Percentiles rank a stretch among this genome's conserved stretches.
Evolutionary conservation across 1,140 invertebrate species (phyloP).

Genomic region (Polypedilum vanderplanki): DNA sequence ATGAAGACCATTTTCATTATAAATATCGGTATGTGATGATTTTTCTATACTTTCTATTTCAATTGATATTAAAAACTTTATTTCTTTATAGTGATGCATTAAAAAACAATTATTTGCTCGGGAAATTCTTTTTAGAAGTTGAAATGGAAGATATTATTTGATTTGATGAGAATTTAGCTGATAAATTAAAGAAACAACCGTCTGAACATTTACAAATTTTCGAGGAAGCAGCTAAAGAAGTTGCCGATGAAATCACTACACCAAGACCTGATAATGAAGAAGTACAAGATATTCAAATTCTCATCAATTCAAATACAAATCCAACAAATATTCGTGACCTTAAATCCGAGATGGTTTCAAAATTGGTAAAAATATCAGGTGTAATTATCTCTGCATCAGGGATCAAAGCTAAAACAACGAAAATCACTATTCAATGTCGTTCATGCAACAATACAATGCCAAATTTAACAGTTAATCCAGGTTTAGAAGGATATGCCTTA

Average conservation of each 20-base stretch:
- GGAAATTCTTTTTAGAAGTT: slow-evolving; percentile 86
- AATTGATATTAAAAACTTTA: neutral
- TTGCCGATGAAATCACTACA: slow-evolving; percentile 92
- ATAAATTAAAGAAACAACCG: slow-evolving; percentile 87
- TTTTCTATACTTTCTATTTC: neutral
- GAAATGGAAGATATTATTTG: slow-evolving; percentile 89
- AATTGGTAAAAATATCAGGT: slow-evolving; percentile 90
- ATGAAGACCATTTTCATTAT: slow-evolving; percentile 92
- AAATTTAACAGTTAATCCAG: slow-evolving; percentile 87
- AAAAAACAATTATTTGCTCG: slow-evolving; percentile 88
- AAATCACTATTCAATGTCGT: slow-evolving; percentile 92
- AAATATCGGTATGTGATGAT: slow-evolving; percentile 75
- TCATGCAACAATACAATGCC: slow-evolving; percentile 84
- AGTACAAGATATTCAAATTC: slow-evolving; percentile 90
- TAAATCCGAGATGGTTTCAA: slow-evolving; percentile 89
- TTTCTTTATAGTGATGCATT: slow-evolving; percentile 68
- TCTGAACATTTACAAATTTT: slow-evolving; percentile 90
- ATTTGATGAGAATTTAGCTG: slow-evolving; percentile 90
- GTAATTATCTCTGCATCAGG: slow-evolving; percentile 92
- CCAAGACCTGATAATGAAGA: slow-evolving; percentile 83
- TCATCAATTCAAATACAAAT: slow-evolving; percentile 79
- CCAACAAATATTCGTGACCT: slow-evolving; percentile 74
- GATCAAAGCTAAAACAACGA: slow-evolving; percentile 90
- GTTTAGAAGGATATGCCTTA: slow-evolving; percentile 93
- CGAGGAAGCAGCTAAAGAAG: slow-evolving; percentile 95